Conservation (phyloP, 2,113 vertebrate species). For the Ramphastos sulfuratus region DNA sequence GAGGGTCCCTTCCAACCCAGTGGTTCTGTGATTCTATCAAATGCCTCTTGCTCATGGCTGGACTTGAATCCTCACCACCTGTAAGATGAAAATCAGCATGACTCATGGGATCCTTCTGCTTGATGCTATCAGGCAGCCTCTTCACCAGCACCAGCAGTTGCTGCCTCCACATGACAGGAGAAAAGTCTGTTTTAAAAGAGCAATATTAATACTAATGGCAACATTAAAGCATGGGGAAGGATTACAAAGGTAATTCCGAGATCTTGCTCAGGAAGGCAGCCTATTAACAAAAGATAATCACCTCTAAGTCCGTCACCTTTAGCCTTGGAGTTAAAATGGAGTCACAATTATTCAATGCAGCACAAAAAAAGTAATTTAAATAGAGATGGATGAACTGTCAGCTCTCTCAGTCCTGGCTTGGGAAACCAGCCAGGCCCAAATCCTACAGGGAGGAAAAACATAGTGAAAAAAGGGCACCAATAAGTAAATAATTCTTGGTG, state of each 20-base stretch:
- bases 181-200: constrained; percentile 45
- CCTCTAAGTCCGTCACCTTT: constrained; percentile 64
- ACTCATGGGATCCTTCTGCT: not conserved
- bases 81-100: accelerated
- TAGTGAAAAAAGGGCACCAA: not conserved
- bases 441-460: not conserved
- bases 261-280: constrained; percentile 31
- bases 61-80: not conserved
- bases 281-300: constrained; percentile 72
- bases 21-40: not conserved
- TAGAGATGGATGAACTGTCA: constrained; percentile 13
- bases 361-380: constrained; percentile 32
- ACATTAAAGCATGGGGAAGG: constrained; percentile 63
- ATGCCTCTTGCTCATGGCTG: not conserved
- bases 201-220: constrained; percentile 70
- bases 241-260: constrained; percentile 53
- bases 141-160: not conserved
- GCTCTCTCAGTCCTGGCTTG: not conserved
- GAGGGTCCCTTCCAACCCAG: too few relatives aligned
- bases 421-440: not conserved
- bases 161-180: not conserved
- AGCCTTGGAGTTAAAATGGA: constrained; percentile 45
- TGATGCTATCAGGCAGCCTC: not conserved
- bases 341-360: constrained; percentile 36
- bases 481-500: not conserved